Percentiles rank a stretch among this genome's conserved stretches.
Conservation (phyloP, 2,888 invertebrate species). For the Amblyjoppa fuscipennis region DNA sequence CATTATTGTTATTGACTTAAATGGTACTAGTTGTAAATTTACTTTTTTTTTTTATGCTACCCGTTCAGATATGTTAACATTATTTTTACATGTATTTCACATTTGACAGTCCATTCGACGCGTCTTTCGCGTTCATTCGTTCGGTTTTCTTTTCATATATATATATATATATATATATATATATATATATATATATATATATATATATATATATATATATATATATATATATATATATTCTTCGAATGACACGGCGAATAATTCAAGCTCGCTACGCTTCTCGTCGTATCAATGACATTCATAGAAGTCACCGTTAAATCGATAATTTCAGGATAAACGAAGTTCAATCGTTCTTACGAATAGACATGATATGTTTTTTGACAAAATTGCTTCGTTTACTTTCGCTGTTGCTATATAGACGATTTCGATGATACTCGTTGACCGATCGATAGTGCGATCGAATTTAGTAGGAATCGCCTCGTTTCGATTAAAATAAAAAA, state of each 20-base stretch:
- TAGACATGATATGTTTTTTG: conserved; percentile 37
- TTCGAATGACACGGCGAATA: conserved; percentile 62
- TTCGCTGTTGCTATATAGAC: conserved; percentile 29
- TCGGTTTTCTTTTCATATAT: conserved; percentile 11
- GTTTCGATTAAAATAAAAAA: not conserved
- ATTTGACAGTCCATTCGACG: conserved; percentile 10
- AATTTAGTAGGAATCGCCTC: not conserved
- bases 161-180: too few relatives aligned
- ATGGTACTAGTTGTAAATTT: conserved; percentile 39
- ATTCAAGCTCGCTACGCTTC: conserved; percentile 58
- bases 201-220: too few relatives aligned
- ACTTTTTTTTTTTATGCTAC: conserved; percentile 35
- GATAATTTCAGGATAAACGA: conserved; percentile 67
- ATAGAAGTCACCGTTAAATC: conserved; percentile 66
- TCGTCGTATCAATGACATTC: conserved; percentile 57
- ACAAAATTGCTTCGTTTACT: conserved; percentile 35
- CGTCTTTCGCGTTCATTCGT: not conserved
- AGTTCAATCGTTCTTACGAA: conserved; percentile 61
- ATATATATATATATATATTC: not conserved
- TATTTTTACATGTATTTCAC: conserved; percentile 43
- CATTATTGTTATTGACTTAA: conserved; percentile 45
- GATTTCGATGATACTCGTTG: conserved; percentile 59
- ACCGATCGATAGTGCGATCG: conserved; percentile 15
- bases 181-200: too few relatives aligned
- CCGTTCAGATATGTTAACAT: conserved; percentile 27